phyloP scores from a whole-genome alignment of 1,140 invertebrate genomes.

The Drosophila aff. region DNA sequence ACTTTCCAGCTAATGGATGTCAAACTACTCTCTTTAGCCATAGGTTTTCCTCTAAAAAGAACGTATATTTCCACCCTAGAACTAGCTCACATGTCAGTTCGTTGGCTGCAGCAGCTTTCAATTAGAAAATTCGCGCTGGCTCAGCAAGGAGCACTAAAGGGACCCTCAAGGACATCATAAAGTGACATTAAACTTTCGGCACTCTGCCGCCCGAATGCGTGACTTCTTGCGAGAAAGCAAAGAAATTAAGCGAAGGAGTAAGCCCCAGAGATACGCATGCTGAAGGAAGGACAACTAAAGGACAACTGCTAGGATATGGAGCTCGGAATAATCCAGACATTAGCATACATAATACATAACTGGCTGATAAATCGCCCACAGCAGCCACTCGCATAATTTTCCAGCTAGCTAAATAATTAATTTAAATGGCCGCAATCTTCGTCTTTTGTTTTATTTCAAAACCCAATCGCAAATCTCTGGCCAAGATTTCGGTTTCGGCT shows the following conservation, averaged over 20 bases:
- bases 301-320: slow-evolving; percentile 15
- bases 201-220: slow-evolving; percentile 17
- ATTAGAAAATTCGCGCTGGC: slow-evolving; percentile 62
- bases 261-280: slow-evolving; percentile 1
- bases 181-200: slow-evolving; percentile 24
- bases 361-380: slow-evolving; percentile 23
- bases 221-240: slow-evolving; percentile 7
- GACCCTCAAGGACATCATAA: slow-evolving; percentile 47
- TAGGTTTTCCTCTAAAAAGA: not conserved
- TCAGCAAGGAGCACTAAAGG: slow-evolving; percentile 70
- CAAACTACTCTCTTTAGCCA: slow-evolving; percentile 47
- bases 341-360: slow-evolving; percentile 47
- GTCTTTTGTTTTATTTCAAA: slow-evolving; percentile 17
- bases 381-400: slow-evolving; percentile 25
- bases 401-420: slow-evolving; percentile 45
- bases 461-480: slow-evolving; percentile 31
- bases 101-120: slow-evolving; percentile 39
- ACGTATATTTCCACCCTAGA: not conserved
- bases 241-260: slow-evolving; percentile 20
- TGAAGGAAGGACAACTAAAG: not conserved
- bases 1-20: slow-evolving; percentile 58
- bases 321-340: slow-evolving; percentile 23
- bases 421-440: slow-evolving; percentile 44
- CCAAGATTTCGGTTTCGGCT: slow-evolving; percentile 43
- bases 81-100: slow-evolving; percentile 32